Base-by-base conservation (phyloP, 1,140 invertebrate genomes). In the Drosophila ficusphila region DNA sequence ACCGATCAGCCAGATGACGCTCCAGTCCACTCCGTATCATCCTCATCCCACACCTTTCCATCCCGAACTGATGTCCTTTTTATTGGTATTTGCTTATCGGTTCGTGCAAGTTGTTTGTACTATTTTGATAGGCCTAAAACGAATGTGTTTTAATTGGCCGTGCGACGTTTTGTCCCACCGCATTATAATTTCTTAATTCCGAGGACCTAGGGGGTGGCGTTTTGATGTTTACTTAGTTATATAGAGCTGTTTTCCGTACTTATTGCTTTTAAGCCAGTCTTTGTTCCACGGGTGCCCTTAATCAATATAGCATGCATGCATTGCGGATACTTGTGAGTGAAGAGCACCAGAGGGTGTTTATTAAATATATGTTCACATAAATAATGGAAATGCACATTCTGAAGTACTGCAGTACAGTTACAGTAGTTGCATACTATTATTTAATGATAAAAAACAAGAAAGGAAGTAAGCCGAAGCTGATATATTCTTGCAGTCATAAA, bases 1-100 rank as follows among this genome's bases (percentile, higher is more conserved):
- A 27, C 12, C 23, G 61, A 67, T 60, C 74, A 73, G 52, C 76
- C 81, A 81, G 82, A 71, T 81, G 82, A 79, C 81, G 73, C 57
- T 65, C 0, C 4, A 21, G 0, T 29, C 44, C 4, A 21, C 1
- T 29, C 44, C 61, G 14, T 42, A 36, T 33, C 34, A 42, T 68
- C 60, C 61, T 33, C 34, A 42, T 68, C 60, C 61, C 53, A 38
- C 31, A 27, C 36, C 39, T 53, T 38, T n/a, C 25, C 2, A 11
- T 7, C 2, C 3, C 38, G 31, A n/a, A 14, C 19, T 19, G 36
- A 47, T 56, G 60, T 54, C 42, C 46, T 41, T 52, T 67, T 68
- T 77, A 82, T 77, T 69, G 79, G 68, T 82, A 82, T 68, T 65
- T 69, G 61, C 41, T 42, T 72, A 64, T 65, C 72, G 57, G 53